phyloP scores from a whole-genome alignment of 2,797 vertebrate species.

The Platyrinchus mystaceus region DNA sequence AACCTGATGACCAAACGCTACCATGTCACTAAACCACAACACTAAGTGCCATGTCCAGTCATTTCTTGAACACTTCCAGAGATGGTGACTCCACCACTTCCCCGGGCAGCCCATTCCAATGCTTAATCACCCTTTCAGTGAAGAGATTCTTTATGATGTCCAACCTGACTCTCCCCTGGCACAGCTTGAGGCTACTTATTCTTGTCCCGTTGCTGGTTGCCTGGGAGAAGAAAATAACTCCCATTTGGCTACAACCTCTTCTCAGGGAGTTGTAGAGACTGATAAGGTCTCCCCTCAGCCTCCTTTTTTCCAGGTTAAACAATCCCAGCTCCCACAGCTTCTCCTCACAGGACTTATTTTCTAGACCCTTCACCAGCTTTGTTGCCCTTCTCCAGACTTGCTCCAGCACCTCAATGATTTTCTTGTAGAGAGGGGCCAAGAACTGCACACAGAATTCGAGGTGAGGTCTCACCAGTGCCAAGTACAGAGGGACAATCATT shows the following conservation, averaged over 20 bases:
- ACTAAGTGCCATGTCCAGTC: neutral
- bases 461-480: neutral
- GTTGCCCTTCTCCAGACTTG: rapidly evolving
- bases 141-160: neutral
- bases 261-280: neutral
- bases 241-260: neutral
- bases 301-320: neutral
- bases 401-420: neutral
- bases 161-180: neutral
- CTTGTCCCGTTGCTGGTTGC: neutral
- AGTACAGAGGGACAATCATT: too few species aligned
- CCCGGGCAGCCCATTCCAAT: neutral
- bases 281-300: rapidly evolving
- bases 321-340: rapidly evolving
- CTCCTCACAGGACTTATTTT: neutral
- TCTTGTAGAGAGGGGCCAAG: neutral
- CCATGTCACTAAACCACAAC: neutral
- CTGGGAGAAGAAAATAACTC: rapidly evolving
- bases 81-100: too few species aligned
- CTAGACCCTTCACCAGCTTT: neutral
- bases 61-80: neutral
- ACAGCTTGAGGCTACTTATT: neutral
- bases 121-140: neutral
- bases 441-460: neutral
- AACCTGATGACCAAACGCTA: neutral